phyloP scores from a whole-genome alignment of 2,113 vertebrate species.

The Boulengeromyrus knoepffleri region DNA sequence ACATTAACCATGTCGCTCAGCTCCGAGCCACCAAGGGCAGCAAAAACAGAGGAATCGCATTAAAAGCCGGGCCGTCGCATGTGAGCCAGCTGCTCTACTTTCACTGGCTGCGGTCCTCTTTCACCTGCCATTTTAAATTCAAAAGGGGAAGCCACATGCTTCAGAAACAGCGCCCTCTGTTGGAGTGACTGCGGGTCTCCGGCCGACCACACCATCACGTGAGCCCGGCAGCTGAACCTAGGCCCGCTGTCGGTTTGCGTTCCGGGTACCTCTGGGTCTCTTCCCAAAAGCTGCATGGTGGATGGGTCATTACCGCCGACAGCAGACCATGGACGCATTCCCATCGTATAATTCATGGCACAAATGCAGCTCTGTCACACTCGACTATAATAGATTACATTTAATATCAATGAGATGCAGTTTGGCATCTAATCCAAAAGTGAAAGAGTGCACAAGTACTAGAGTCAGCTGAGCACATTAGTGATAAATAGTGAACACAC shows the following conservation, averaged over 20 bases:
- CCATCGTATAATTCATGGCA: not conserved
- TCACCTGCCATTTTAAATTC: not conserved
- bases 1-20: not conserved
- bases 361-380: not conserved
- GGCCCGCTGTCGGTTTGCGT: not conserved
- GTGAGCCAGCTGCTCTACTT: not conserved
- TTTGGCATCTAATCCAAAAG: not conserved
- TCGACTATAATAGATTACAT: not conserved
- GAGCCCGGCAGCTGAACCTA: not conserved
- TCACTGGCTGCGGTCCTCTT: not conserved
- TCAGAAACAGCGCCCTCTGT: not conserved
- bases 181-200: not conserved
- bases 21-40: not conserved
- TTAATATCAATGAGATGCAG: not conserved
- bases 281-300: not conserved
- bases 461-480: not conserved
- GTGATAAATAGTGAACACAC: not conserved
- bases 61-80: not conserved
- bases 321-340: not conserved
- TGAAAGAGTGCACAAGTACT: not conserved
- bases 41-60: not conserved
- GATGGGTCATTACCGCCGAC: not conserved
- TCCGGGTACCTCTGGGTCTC: not conserved
- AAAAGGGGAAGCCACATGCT: not conserved
- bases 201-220: not conserved